Evolutionary conservation across 2,113 vertebrate species (phyloP).

Genomic region (Heloderma charlesbogerti): DNA sequence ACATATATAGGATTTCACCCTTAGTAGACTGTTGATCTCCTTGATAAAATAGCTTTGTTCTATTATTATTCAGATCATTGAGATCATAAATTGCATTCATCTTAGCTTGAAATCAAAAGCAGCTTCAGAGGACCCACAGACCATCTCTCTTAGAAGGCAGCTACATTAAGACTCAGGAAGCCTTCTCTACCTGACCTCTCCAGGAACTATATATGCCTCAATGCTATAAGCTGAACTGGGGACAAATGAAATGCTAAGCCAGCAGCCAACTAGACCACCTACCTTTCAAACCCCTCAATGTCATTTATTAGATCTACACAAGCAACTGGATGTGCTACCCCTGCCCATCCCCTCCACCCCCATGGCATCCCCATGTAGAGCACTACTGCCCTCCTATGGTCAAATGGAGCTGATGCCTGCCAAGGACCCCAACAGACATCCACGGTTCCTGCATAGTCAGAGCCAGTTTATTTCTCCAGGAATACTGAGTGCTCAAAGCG

Average conservation of each 20-base stretch:
- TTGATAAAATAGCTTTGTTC: neutral
- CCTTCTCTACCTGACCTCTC: neutral
- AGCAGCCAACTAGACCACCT: neutral
- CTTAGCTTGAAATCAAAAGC: neutral
- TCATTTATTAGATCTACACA: neutral
- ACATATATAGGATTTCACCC: no score
- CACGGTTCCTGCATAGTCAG: neutral
- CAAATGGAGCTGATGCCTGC: neutral
- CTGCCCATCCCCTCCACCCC: neutral
- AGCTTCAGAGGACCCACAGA: neutral
- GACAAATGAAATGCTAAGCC: neutral
- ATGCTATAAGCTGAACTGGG: slow-evolving; percentile 1
- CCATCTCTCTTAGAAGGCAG: neutral
- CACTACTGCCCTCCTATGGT: slow-evolving; percentile 14
- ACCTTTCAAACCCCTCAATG: neutral
- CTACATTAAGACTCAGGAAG: neutral
- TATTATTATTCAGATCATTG: neutral
- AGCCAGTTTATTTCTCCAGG: neutral
- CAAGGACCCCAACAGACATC: neutral
- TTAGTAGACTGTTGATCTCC: neutral
- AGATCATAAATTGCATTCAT: neutral
- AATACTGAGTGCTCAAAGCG: neutral
- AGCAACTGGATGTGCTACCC: neutral
- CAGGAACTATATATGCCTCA: fast-evolving
- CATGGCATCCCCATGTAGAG: neutral